Evolutionary conservation across 2,888 invertebrate species (phyloP), one percentile per base, ranked within the genome.

Genomic region (Himalopsyche tibetana): DNA sequence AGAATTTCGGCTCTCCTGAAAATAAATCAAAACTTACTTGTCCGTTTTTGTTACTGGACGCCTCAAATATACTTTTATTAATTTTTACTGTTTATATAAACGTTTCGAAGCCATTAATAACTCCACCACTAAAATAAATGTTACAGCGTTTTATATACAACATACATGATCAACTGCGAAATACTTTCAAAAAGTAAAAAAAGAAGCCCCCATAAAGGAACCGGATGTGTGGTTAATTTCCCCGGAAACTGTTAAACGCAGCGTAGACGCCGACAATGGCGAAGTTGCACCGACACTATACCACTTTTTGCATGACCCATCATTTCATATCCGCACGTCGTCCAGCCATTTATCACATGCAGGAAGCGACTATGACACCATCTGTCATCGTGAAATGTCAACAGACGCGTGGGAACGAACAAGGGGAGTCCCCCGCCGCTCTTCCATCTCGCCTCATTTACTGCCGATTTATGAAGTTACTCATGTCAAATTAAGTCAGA

Each of bases 351-450:
- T 63, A 63, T 63, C 63, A 63, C 63, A 3, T 63, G 63, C 63
- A 28, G 63, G 28, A 63, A 63, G 19, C 63, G 63, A 15, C 63
- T 63, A 63, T 63, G 63, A 63, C 63, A 63, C 63, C 63, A 63
- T 63, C 63, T 63, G 63, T 63, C 63, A 63, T 63, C 28, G 63
- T 63, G 63, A 63, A 63, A 63, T 63, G 63, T 63, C 63, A 63
- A 63, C 63, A 63, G 63, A 19, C 63, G 63, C 63, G 63, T 8
- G 63, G 63, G 28, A 19, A 19, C 28, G 19, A 63, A 63, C 63
- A 19, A n/a, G 63, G 56, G 63, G 63, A 63, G 28, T 63, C 63
- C 28, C 63, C 63, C 63, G 63, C n/a, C 19, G 63, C 63, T 63
- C 8, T 19, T 63, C 63, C n/a, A 63, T 19, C 63, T 19, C 63